Conservation (phyloP, 2,797 vertebrate species). For the Glyptemys insculpta region DNA sequence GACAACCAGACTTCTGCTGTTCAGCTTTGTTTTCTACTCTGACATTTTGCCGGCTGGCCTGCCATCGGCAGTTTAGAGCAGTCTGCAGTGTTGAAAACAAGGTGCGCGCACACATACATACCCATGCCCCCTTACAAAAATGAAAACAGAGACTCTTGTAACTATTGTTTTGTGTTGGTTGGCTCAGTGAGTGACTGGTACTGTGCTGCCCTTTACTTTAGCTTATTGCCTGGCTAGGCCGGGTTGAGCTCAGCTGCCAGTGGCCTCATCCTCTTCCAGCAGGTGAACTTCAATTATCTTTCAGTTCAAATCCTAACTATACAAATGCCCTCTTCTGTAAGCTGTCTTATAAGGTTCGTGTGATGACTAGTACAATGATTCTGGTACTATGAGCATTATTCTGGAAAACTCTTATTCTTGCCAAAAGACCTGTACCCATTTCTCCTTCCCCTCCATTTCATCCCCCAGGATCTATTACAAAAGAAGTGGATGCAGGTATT, state of each 20-base stretch:
- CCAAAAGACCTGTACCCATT: neutral
- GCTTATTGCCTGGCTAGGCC: neutral
- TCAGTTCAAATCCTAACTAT: no score
- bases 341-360: fast-evolving
- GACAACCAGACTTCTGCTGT: neutral
- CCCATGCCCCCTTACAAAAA: neutral
- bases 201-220: neutral
- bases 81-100: neutral
- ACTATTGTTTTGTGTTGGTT: neutral
- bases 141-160: neutral
- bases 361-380: neutral
- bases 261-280: neutral
- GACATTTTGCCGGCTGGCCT: neutral
- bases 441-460: neutral
- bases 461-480: neutral
- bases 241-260: fast-evolving
- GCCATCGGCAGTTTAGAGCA: neutral
- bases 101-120: neutral
- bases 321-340: neutral
- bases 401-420: neutral
- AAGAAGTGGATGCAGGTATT: neutral
- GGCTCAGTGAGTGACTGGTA: neutral
- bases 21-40: neutral
- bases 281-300: neutral
- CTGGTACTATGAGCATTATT: neutral